These are phyloP conservation scores for Syndactyla subalaris DNA, from an alignment of 2,797 vertebrate species.

Conservation along the genomic window DNA sequence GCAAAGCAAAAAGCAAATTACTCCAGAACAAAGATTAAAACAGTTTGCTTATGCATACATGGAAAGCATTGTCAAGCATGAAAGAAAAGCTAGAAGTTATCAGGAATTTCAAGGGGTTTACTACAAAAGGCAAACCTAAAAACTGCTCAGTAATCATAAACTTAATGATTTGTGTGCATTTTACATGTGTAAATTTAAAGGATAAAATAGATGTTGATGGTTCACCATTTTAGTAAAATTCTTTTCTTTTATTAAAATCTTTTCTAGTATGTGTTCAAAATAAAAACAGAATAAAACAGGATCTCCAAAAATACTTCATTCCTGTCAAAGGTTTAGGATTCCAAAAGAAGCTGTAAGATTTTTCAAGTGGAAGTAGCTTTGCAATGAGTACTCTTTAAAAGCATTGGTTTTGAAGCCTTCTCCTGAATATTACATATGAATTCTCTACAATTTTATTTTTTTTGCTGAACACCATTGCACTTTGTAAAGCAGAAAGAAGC, in stretches of 20 bases:
- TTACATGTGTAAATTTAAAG: background rate
- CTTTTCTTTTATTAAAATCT: background rate
- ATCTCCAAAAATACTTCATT: background rate
- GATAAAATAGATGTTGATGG: background rate
- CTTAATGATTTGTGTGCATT: background rate
- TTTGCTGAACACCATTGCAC: background rate
- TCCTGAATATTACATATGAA: background rate
- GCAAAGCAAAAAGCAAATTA: background rate
- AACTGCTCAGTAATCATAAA: background rate
- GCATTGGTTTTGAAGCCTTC: background rate
- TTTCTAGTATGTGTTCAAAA: background rate
- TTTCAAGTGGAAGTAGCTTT: background rate
- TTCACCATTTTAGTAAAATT: background rate
- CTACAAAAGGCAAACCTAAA: background rate
- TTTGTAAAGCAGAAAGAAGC: background rate
- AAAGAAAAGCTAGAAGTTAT: background rate
- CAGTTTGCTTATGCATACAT: background rate
- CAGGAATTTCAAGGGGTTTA: background rate
- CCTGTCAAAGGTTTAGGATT: background rate
- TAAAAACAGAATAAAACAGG: background rate
- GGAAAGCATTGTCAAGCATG: background rate
- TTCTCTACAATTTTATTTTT: background rate
- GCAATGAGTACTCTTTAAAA: background rate
- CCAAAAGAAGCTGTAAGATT: background rate
- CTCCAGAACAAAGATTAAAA: background rate